A percentile compares a stretch with the other conserved stretches of the same genome.
Conservation (phyloP, 1,140 invertebrate genomes). For the Sitobion miscanthi region DNA sequence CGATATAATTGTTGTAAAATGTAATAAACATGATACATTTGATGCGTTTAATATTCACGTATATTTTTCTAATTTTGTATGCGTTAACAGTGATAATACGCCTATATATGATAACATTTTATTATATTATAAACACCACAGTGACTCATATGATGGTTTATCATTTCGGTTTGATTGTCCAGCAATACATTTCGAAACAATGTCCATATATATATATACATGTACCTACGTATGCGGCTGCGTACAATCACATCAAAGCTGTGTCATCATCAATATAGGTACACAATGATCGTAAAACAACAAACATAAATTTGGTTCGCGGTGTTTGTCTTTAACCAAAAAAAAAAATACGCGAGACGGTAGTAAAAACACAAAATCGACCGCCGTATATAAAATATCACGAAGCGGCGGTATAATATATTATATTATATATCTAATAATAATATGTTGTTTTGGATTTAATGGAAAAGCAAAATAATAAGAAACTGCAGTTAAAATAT, state of each 20-base stretch:
- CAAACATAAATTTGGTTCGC: background rate
- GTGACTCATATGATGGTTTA: background rate
- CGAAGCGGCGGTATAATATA: background rate
- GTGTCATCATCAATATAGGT: background rate
- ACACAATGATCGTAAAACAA: background rate
- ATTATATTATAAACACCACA: background rate
- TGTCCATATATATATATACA: background rate
- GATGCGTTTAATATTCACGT: no score
- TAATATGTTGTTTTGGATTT: constrained; percentile 15
- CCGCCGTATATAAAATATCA: background rate
- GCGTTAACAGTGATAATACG: no score
- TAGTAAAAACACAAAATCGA: background rate
- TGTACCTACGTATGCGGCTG: no score
- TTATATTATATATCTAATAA: background rate
- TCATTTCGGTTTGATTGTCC: background rate
- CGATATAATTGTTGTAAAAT: no score
- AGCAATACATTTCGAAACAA: background rate
- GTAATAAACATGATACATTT: no score
- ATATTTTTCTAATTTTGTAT: no score
- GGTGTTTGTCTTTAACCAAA: background rate
- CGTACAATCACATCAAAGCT: background rate
- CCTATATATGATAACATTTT: background rate
- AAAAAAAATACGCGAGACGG: background rate
- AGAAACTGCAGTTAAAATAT: constrained; percentile 17
- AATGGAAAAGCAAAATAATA: background rate